A percentile compares a stretch with the other conserved stretches of the same genome.
These are phyloP conservation scores for Labia minor DNA, from an alignment of 2,888 invertebrate species.

Conservation along the genomic window DNA sequence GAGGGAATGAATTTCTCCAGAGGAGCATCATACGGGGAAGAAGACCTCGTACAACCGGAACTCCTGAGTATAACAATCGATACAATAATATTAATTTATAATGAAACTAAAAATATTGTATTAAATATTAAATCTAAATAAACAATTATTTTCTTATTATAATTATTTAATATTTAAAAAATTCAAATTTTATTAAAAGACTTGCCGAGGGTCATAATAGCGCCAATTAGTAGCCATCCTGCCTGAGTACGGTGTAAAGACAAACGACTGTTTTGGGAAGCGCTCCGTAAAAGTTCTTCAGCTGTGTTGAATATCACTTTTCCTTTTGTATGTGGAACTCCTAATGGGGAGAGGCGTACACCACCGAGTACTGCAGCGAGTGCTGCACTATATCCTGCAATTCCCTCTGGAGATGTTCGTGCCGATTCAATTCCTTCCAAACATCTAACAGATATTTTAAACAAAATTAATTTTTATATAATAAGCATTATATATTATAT, in stretches of 20 bases:
- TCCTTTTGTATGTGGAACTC: conserved; percentile 92
- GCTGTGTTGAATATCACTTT: conserved; percentile 93
- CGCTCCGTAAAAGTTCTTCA: conserved; percentile 89
- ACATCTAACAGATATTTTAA: conserved; percentile 40
- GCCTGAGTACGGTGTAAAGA: conserved; percentile 92
- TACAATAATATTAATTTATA: too few species aligned
- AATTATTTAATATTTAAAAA: not conserved
- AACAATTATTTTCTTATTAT: conserved; percentile 1
- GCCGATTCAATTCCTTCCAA: conserved; percentile 80
- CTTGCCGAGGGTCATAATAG: conserved; percentile 86
- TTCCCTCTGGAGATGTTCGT: conserved; percentile 78
- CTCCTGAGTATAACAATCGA: conserved; percentile 49
- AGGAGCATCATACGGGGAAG: conserved; percentile 85
- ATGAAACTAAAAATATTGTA: not conserved
- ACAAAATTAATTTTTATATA: too few species aligned
- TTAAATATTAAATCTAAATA: not conserved
- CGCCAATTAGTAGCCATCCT: conserved; percentile 93
- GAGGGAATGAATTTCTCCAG: conserved; percentile 96
- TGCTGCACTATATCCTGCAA: conserved; percentile 86
- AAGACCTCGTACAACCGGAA: conserved; percentile 83
- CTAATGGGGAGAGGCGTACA: conserved; percentile 77
- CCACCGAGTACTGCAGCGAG: conserved; percentile 89
- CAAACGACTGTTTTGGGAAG: conserved; percentile 90
- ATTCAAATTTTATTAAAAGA: too few species aligned
- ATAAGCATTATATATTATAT: too few species aligned